These are phyloP conservation scores for Stenopsyche tienmushanensis DNA, from an alignment of 1,140 invertebrate species.

Conservation along the genomic window DNA sequence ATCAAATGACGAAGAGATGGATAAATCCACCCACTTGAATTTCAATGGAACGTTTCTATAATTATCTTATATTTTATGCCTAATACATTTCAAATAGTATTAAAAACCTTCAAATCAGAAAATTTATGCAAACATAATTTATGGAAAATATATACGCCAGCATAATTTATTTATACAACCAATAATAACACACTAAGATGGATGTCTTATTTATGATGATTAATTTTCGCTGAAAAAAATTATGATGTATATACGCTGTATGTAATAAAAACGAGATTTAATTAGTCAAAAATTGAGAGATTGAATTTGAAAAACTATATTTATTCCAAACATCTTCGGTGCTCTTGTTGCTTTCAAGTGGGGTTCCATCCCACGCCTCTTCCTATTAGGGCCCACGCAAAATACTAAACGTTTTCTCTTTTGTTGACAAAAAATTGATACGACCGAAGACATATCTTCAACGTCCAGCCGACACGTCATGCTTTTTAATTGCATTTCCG, in stretches of 20 bases:
- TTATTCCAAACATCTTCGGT: neutral
- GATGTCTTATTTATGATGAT: neutral
- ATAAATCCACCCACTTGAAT: too few species aligned
- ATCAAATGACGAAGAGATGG: too few species aligned
- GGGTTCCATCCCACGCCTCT: neutral
- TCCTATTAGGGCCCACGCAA: conserved; percentile 2
- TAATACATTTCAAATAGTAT: too few species aligned
- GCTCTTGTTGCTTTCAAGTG: neutral
- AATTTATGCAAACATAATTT: too few species aligned
- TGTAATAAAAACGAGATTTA: too few species aligned
- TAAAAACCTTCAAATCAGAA: too few species aligned
- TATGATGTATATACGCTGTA: neutral
- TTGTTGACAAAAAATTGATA: neutral
- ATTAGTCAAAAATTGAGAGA: neutral
- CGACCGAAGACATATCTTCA: too few species aligned
- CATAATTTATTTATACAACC: neutral
- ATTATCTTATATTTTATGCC: too few species aligned
- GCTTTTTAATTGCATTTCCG: too few species aligned
- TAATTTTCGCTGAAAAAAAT: neutral
- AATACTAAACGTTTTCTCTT: neutral
- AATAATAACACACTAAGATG: neutral
- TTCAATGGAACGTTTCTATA: too few species aligned
- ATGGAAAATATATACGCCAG: too few species aligned
- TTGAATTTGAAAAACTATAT: neutral
- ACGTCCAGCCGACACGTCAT: too few species aligned